Evolutionary conservation across 2,113 vertebrate genomes (phyloP).

Genomic region (Poeciliopsis occidentalis): DNA sequence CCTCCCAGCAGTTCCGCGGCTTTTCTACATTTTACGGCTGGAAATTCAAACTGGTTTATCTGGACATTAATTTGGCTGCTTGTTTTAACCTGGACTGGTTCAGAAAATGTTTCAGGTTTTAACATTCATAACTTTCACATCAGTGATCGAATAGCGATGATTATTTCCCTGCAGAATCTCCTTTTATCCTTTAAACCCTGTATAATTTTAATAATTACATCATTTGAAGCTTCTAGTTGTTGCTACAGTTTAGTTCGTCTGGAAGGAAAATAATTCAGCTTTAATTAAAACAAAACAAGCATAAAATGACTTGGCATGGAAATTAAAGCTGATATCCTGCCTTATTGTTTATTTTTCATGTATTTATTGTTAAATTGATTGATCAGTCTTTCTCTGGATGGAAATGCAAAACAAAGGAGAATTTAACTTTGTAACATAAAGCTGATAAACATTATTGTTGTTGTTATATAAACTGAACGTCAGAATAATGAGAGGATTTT

Average conservation of each 20-base stretch:
- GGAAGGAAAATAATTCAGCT: background rate
- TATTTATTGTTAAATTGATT: background rate
- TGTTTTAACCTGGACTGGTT: background rate
- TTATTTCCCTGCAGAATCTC: background rate
- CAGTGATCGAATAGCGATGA: background rate
- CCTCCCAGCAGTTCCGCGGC: no score
- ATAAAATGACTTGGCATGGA: background rate
- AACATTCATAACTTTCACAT: background rate
- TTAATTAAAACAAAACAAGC: background rate
- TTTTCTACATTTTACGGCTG: background rate
- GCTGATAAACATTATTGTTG: background rate
- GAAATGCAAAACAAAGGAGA: background rate
- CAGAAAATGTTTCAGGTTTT: background rate
- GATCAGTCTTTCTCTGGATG: background rate
- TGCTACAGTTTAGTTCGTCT: background rate
- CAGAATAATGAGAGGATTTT: no score
- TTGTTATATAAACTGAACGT: no score
- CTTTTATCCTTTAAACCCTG: background rate
- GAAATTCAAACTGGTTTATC: no score
- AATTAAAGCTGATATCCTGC: background rate
- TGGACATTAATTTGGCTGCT: background rate
- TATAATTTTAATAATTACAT: background rate
- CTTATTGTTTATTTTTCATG: background rate
- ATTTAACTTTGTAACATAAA: background rate
- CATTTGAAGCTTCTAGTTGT: background rate